phyloP scores from a whole-genome alignment of 2,113 vertebrate genomes.

The Arenaria interpres region DNA sequence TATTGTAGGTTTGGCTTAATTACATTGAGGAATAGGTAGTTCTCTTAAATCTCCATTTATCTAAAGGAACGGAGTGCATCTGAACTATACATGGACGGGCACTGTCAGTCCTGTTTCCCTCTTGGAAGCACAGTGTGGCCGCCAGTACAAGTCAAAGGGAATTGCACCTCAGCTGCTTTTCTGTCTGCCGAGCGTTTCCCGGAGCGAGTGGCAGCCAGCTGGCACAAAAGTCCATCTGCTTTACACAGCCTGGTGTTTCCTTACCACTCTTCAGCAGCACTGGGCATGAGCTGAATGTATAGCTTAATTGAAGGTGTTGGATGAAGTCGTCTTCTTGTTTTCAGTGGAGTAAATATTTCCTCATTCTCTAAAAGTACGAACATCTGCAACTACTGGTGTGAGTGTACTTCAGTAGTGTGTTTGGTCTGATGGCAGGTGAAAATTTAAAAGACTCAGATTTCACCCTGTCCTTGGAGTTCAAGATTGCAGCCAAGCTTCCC shows the following conservation, averaged over 20 bases:
- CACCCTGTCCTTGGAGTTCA: not conserved
- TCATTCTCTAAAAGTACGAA: not conserved
- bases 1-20: not conserved
- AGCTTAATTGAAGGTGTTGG: not conserved
- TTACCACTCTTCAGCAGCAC: not conserved
- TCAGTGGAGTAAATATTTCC: not conserved
- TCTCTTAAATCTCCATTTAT: not conserved
- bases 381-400: not conserved
- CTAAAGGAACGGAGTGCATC: not conserved
- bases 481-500: not conserved
- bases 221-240: not conserved
- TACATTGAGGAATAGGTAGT: not conserved
- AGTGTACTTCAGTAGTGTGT: not conserved
- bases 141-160: not conserved
- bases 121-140: accelerated
- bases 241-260: not conserved
- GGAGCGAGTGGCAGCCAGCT: not conserved
- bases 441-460: not conserved
- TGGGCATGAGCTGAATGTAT: not conserved
- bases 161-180: not conserved
- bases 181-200: not conserved
- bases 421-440: not conserved
- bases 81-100: not conserved
- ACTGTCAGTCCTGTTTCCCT: not conserved
- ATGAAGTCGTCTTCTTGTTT: not conserved